Percentiles rank a stretch among this genome's conserved stretches.
Conservation (phyloP, 2,797 vertebrate species). For the Onychomys torridus region DNA sequence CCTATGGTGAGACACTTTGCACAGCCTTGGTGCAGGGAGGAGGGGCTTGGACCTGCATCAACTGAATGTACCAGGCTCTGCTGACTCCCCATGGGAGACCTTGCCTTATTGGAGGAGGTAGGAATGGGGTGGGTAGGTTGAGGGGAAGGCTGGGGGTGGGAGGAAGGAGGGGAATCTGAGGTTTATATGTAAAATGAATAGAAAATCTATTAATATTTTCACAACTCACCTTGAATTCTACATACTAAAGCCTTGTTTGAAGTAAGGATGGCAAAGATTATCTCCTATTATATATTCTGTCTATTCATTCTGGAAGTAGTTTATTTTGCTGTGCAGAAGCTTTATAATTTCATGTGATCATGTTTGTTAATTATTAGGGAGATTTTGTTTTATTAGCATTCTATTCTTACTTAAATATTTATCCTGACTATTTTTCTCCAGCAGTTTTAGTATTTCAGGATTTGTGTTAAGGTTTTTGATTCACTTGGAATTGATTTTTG, state of each 20-base stretch:
- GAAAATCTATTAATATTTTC: background rate
- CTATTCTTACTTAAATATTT: background rate
- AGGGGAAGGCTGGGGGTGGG: too few species aligned
- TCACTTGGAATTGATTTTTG: background rate
- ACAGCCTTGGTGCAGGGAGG: too few species aligned
- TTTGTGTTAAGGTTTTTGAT: background rate
- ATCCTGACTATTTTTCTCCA: background rate
- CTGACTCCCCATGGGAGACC: too few species aligned
- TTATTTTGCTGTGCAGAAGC: background rate
- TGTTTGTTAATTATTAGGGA: background rate
- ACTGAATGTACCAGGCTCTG: too few species aligned
- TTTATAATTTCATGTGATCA: background rate
- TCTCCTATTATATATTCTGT: background rate
- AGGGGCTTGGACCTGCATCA: too few species aligned
- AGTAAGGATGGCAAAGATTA: background rate
- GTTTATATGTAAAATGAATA: too few species aligned
- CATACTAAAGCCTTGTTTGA: background rate
- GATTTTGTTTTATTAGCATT: background rate
- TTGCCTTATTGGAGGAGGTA: too few species aligned
- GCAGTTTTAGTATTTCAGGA: background rate
- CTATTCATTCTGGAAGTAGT: background rate
- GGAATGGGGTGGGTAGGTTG: too few species aligned
- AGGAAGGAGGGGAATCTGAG: too few species aligned
- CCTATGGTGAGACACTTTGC: too few species aligned
- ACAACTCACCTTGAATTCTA: background rate